Evolutionary conservation across 2,888 invertebrate genomes (phyloP).

Genomic region (Parnassius smintheus): DNA sequence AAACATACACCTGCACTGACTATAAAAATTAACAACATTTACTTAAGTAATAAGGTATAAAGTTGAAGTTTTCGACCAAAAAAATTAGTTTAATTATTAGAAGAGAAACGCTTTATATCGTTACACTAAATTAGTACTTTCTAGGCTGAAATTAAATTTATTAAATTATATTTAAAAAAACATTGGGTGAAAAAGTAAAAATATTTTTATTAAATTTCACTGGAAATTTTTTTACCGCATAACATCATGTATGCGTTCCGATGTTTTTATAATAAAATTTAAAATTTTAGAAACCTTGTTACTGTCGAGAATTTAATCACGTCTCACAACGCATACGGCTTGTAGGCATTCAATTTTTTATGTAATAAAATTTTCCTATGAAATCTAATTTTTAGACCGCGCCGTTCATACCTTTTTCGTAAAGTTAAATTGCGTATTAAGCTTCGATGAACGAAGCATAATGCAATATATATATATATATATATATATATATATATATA

Average conservation of each 20-base stretch:
- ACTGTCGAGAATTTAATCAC: constrained; percentile 29
- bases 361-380: constrained; percentile 47
- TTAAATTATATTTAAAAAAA: too few species aligned
- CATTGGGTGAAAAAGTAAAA: neutral
- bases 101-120: too few species aligned
- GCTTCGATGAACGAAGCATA: constrained; percentile 7
- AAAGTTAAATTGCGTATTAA: constrained; percentile 23
- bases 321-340: constrained; percentile 31
- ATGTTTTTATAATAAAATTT: constrained; percentile 20
- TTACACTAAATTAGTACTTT: too few species aligned
- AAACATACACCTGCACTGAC: too few species aligned
- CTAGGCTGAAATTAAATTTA: too few species aligned
- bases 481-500: too few species aligned
- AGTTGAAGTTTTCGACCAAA: too few species aligned
- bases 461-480: constrained; percentile 8
- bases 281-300: constrained; percentile 21
- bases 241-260: neutral
- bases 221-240: neutral
- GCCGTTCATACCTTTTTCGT: constrained; percentile 7
- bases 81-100: too few species aligned
- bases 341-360: constrained; percentile 54
- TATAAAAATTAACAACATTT: too few species aligned
- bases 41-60: too few species aligned
- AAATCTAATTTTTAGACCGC: constrained; percentile 34
- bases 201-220: constrained; percentile 3